phyloP scores from a whole-genome alignment of 92 coral and sea anemone genomes.

The Palythoa grandiflora region DNA sequence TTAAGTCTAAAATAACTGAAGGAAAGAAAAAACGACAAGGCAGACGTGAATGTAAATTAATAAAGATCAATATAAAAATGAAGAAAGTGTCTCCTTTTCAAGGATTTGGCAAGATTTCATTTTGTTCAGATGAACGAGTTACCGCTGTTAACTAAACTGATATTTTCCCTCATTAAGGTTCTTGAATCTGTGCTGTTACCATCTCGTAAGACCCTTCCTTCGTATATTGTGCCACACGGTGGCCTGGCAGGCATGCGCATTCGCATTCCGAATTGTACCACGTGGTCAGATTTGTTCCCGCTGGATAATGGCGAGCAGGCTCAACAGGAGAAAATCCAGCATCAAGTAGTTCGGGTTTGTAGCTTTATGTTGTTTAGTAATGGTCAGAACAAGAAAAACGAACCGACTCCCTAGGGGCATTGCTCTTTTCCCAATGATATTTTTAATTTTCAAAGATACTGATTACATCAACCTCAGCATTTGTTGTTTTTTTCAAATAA shows the following conservation, averaged over 20 bases:
- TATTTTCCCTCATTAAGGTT: slow-evolving; percentile 60
- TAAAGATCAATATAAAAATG: too few species aligned
- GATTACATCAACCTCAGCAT: too few species aligned
- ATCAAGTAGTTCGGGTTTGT: slow-evolving; percentile 84
- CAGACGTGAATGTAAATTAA: too few species aligned
- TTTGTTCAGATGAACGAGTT: background rate
- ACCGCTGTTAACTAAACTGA: background rate
- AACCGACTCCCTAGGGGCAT: too few species aligned
- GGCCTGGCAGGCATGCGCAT: slow-evolving; percentile 98
- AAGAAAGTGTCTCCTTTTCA: too few species aligned
- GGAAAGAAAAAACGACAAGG: too few species aligned
- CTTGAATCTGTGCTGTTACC: slow-evolving; percentile 80
- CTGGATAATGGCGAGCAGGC: slow-evolving; percentile 71
- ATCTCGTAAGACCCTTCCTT: slow-evolving; percentile 86
- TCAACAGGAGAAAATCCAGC: slow-evolving; percentile 67
- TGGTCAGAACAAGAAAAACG: background rate
- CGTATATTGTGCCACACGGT: slow-evolving; percentile 95
- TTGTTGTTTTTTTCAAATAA: too few species aligned
- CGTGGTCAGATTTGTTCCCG: slow-evolving; percentile 97
- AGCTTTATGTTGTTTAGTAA: background rate
- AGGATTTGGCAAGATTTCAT: too few species aligned
- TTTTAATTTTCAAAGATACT: too few species aligned
- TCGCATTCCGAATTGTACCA: slow-evolving; percentile 89
- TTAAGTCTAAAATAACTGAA: too few species aligned
- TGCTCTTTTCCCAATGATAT: too few species aligned